A percentile compares a stretch with the other conserved stretches of the same genome.
Evolutionary conservation across 2,888 invertebrate species (phyloP).

Genomic region (Tetrapedia diversipes): DNA sequence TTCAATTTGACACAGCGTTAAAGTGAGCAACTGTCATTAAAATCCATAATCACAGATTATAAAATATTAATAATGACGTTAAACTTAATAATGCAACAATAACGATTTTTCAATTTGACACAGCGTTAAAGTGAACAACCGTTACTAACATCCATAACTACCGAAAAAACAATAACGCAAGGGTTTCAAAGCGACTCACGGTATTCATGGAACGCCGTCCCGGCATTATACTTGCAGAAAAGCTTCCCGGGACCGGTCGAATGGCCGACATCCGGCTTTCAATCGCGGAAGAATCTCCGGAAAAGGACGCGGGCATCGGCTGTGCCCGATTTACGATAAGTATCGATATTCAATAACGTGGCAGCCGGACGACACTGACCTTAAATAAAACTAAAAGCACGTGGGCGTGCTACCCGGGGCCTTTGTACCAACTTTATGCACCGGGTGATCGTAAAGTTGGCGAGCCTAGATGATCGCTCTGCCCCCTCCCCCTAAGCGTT

Average conservation of each 20-base stretch:
- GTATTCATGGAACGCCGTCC: background rate
- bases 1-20: no score
- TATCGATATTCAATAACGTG: constrained; percentile 60
- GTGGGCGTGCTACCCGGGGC: constrained; percentile 6
- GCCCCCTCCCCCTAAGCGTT: no score
- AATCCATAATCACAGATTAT: no score
- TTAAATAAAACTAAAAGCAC: constrained; percentile 56
- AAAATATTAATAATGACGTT: no score
- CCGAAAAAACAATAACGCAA: no score
- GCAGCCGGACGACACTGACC: constrained; percentile 24
- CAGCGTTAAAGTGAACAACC: no score
- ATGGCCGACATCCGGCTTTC: constrained; percentile 7
- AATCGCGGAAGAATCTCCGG: constrained; percentile 25
- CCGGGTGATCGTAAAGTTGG: constrained; percentile 40
- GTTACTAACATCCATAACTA: no score
- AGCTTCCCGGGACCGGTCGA: constrained; percentile 10
- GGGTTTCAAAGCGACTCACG: background rate
- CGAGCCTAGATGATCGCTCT: constrained; percentile 4
- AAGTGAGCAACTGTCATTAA: no score
- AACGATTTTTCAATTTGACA: no score
- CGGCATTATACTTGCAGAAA: constrained; percentile 36
- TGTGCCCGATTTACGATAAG: constrained; percentile 37
- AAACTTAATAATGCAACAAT: no score
- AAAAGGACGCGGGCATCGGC: constrained; percentile 19
- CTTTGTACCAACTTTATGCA: constrained; percentile 36